These are phyloP conservation scores for Psylliodes chrysocephalus DNA, from an alignment of 2,888 invertebrate genomes.

Conservation along the genomic window DNA sequence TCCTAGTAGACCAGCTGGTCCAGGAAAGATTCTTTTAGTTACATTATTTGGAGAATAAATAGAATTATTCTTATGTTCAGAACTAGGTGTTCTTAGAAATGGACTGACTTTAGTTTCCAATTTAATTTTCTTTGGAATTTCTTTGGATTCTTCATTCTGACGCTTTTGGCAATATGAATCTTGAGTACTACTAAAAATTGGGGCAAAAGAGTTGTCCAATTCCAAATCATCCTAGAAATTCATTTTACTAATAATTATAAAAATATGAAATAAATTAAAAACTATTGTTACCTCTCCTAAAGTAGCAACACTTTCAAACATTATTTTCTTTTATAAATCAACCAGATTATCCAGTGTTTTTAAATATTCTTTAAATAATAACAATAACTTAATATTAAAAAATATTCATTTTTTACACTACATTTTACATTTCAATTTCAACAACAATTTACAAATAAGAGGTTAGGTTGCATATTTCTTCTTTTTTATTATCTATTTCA, in stretches of 20 bases:
- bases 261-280: not conserved
- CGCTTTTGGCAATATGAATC: conserved; percentile 14
- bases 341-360: too few species aligned
- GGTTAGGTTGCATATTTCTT: too few species aligned
- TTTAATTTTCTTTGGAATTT: conserved; percentile 26
- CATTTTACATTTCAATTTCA: too few species aligned
- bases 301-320: conserved; percentile 7
- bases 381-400: too few species aligned
- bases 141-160: conserved; percentile 8
- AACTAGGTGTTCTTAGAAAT: conserved; percentile 7
- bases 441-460: too few species aligned
- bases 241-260: not conserved
- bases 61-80: conserved; percentile 10
- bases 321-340: not conserved
- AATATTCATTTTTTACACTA: too few species aligned
- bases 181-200: conserved; percentile 34
- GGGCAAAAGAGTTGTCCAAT: conserved; percentile 29
- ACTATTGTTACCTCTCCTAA: conserved; percentile 18
- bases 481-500: too few species aligned
- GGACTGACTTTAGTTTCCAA: not conserved
- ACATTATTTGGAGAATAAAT: conserved; percentile 37
- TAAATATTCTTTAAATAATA: too few species aligned
- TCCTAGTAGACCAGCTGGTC: conserved; percentile 52
- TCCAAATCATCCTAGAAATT: conserved; percentile 32
- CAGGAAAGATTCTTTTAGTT: conserved; percentile 51